Base-by-base conservation (phyloP, 2,888 invertebrate genomes). In the Drosophila anomalata region DNA sequence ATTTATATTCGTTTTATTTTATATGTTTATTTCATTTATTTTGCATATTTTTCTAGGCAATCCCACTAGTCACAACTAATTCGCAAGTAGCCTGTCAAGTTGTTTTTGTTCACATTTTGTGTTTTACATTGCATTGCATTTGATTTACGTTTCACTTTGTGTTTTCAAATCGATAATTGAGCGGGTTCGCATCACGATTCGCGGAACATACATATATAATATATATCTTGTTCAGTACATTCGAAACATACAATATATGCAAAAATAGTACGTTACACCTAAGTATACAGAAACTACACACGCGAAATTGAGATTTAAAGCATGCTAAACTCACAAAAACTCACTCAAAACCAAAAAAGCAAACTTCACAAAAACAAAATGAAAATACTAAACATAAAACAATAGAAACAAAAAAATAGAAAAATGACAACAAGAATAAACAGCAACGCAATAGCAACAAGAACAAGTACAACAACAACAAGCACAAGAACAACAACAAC, bases 1-100 rank as follows among this genome's bases (percentile, higher is more conserved):
- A 51, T 73, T 78, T 61, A 42, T 48, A 54, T 71, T 78, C 68
- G 60, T 73, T 79, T 79, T 70, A 76, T 73, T 70, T 59, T 33
- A 22, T 42, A 63, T 79, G 73, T 76, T 67, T 60, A 70, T 79
- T 80, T 78, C 77, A 76, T 80, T 80, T 73, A 61, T 75, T 83
- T 86, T 86, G 74, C 79, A 76, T 81, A 77, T 89, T 68, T 51
- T 89, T 89, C 78, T 92, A 90, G 90, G 91, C 80, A 91, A 91
- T 84, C 91, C 90, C 78, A 89, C 90, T 90, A 91, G 89, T 90
- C 90, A 91, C 87, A 86, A 90, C 90, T 91, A 91, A 91, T 89
- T 85, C 29, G 39, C 82, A 91, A 91, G 50, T 91, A 92, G 90
- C 83, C 78, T 84, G 75, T 76, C 75, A 76, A 82, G 73, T 88